These are phyloP conservation scores for Alentia gelatinosa DNA, from an alignment of 2,888 invertebrate genomes.

Conservation along the genomic window DNA sequence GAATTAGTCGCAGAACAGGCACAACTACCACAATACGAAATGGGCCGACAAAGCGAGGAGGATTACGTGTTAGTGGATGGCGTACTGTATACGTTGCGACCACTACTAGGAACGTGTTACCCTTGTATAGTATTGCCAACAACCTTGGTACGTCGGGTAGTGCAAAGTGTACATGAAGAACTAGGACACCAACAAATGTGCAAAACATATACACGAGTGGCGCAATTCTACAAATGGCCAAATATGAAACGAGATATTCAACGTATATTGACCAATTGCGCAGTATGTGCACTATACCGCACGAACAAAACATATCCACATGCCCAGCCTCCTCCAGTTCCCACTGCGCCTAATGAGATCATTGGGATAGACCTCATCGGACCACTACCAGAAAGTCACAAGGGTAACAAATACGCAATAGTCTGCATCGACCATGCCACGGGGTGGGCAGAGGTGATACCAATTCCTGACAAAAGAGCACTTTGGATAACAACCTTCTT, in stretches of 20 bases:
- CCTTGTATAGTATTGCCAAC: background rate
- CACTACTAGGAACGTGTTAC: background rate
- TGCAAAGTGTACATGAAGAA: background rate
- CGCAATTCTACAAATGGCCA: background rate
- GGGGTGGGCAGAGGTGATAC: background rate
- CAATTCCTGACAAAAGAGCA: background rate
- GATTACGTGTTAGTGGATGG: background rate
- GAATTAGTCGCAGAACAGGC: background rate
- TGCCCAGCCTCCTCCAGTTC: background rate
- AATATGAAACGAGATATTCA: background rate
- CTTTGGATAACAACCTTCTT: background rate
- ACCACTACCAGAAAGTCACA: background rate
- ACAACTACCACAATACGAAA: background rate
- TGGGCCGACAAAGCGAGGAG: background rate
- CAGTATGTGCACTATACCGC: background rate
- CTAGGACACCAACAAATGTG: background rate
- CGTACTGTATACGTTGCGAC: background rate
- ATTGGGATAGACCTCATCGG: background rate
- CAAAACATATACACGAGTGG: background rate
- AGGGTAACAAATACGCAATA: background rate
- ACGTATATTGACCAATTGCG: background rate
- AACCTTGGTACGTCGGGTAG: background rate
- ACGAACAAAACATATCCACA: background rate
- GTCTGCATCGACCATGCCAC: background rate
- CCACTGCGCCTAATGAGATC: background rate